Evolutionary conservation across 2,888 invertebrate species (phyloP).

Genomic region (Ormyrus pomaceus): DNA sequence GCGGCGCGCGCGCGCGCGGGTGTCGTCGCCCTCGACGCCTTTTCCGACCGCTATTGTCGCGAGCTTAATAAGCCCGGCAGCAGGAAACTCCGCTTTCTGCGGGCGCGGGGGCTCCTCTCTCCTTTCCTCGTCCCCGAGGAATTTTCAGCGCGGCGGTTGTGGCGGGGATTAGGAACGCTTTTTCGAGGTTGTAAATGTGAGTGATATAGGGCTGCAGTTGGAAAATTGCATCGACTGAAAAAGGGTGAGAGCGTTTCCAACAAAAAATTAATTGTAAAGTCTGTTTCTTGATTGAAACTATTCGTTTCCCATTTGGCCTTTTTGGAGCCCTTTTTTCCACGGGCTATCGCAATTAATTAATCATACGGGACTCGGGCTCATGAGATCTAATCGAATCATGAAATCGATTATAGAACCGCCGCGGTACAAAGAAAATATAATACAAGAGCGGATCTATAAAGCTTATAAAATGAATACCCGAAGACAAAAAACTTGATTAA

Average conservation of each 20-base stretch:
- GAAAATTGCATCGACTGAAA: too few species aligned
- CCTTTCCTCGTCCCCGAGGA: too few species aligned
- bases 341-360: constrained; percentile 27
- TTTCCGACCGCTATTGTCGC: too few species aligned
- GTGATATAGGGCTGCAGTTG: too few species aligned
- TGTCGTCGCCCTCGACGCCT: constrained; percentile 45
- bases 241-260: too few species aligned
- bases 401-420: constrained; percentile 40
- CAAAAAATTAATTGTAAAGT: too few species aligned
- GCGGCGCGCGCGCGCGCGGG: constrained; percentile 26
- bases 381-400: constrained; percentile 38
- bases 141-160: too few species aligned
- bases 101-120: too few species aligned
- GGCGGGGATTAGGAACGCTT: too few species aligned
- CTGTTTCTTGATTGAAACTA: background rate
- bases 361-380: constrained; percentile 21
- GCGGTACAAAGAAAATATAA: constrained; percentile 4
- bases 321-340: background rate
- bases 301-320: background rate
- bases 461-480: constrained; percentile 35
- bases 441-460: background rate
- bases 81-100: too few species aligned
- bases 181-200: too few species aligned
- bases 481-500: constrained; percentile 47
- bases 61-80: too few species aligned